Conservation (phyloP, 2,113 vertebrate genomes). For the Actenoides lindsayi region DNA sequence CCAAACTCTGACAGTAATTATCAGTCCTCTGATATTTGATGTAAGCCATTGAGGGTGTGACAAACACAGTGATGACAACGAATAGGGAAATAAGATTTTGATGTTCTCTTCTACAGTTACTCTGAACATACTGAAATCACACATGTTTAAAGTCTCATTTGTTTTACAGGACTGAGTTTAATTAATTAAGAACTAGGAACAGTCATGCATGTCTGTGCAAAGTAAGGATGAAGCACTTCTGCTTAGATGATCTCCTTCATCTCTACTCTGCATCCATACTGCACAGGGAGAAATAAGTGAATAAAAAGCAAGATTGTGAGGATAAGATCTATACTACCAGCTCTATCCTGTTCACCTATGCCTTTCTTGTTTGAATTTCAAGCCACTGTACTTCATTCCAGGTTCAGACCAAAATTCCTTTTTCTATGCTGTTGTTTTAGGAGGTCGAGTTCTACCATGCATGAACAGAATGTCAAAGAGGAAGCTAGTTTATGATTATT, state of each 20-base stretch:
- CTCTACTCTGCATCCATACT: neutral
- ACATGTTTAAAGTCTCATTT: neutral
- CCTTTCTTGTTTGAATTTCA: slow-evolving; percentile 23
- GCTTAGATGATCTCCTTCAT: neutral
- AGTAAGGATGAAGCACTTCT: neutral
- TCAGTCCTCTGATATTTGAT: neutral
- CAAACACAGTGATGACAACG: neutral
- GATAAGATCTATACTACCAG: neutral
- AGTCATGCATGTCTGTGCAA: neutral
- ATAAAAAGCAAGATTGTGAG: neutral
- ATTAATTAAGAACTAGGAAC: neutral
- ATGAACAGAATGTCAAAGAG: neutral
- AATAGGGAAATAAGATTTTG: neutral
- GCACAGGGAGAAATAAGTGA: neutral
- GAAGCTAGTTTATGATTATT: neutral
- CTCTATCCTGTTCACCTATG: neutral
- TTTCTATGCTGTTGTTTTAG: neutral
- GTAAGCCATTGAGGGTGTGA: neutral
- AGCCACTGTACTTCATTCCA: neutral
- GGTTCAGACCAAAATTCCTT: neutral
- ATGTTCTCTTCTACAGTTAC: neutral
- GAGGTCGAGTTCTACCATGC: neutral
- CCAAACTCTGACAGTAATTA: neutral
- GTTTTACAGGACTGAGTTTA: neutral
- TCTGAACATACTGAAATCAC: neutral